Percentiles rank a stretch among this genome's conserved stretches.
Conservation (phyloP, 1,140 invertebrate genomes). For the Olivierus martensii region DNA sequence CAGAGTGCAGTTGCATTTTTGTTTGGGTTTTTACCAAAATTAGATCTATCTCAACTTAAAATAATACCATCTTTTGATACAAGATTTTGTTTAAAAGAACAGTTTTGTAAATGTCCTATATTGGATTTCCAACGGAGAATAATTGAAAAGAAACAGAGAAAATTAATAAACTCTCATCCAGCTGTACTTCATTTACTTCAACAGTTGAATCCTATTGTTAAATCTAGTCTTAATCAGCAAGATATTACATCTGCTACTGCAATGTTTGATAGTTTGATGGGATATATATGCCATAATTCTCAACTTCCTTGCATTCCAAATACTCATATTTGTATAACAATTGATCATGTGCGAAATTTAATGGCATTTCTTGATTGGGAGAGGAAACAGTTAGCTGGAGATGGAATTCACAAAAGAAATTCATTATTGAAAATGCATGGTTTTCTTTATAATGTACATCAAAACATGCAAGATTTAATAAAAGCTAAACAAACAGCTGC, state of each 20-base stretch:
- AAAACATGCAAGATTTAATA: conserved; percentile 55
- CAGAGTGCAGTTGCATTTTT: conserved; percentile 71
- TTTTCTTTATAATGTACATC: conserved; percentile 30
- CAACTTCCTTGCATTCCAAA: conserved; percentile 48
- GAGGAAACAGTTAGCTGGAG: conserved; percentile 21
- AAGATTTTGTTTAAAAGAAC: conserved; percentile 65
- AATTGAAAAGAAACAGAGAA: conserved; percentile 16
- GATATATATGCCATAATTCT: conserved; percentile 67
- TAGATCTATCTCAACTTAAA: conserved; percentile 35
- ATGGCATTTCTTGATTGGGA: conserved; percentile 26
- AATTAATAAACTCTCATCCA: conserved; percentile 28
- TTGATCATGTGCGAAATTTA: conserved; percentile 24
- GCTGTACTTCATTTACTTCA: conserved; percentile 49
- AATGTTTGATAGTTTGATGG: conserved; percentile 61
- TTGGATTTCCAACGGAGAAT: conserved; percentile 35
- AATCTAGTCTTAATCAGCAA: conserved; percentile 37
- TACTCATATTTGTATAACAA: conserved; percentile 20
- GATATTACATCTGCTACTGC: conserved; percentile 46
- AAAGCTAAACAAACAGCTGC: conserved; percentile 56
- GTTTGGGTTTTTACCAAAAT: conserved; percentile 52
- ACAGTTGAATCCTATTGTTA: conserved; percentile 37
- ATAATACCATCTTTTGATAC: conserved; percentile 60
- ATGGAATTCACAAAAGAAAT: conserved; percentile 17
- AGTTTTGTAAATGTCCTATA: conserved; percentile 53
- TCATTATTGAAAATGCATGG: conserved; percentile 29